These are phyloP conservation scores for Oligia fasciuncula DNA, from an alignment of 2,888 invertebrate genomes.

Conservation along the genomic window DNA sequence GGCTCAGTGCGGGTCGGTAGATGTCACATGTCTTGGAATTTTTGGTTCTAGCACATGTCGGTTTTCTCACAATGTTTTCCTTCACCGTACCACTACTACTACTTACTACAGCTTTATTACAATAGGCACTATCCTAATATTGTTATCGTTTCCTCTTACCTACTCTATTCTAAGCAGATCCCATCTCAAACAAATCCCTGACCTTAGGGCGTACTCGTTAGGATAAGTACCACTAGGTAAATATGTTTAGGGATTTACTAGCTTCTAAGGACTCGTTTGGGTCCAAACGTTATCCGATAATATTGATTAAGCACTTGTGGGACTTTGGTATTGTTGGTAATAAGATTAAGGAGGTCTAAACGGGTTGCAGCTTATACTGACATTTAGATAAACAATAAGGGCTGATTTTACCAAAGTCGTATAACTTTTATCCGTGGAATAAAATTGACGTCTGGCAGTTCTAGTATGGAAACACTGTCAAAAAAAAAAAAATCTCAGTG, in stretches of 20 bases:
- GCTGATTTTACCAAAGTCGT: no score
- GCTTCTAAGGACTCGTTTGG: conserved; percentile 42
- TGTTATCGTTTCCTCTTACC: neutral
- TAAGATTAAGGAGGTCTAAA: conserved; percentile 16
- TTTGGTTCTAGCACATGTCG: neutral
- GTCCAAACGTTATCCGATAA: conserved; percentile 35
- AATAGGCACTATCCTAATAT: neutral
- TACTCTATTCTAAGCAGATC: conserved; percentile 10
- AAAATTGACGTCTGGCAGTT: no score
- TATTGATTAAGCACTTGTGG: conserved; percentile 46
- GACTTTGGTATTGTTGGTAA: conserved; percentile 21
- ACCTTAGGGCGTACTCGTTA: conserved; percentile 41
- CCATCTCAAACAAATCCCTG: conserved; percentile 34
- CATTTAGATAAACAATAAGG: neutral
- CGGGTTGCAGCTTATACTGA: neutral
- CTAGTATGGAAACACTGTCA: no score
- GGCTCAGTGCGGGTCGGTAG: neutral
- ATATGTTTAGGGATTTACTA: conserved; percentile 50
- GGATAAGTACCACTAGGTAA: conserved; percentile 38
- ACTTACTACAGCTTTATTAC: neutral
- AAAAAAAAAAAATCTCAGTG: no score
- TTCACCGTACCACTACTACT: neutral
- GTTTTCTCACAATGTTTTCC: neutral
- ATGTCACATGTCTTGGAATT: neutral
- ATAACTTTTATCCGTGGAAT: no score